Evolutionary conservation across 1,140 invertebrate species (phyloP), one percentile per base, ranked within the genome.

Genomic region (Anastrepha obliqua): DNA sequence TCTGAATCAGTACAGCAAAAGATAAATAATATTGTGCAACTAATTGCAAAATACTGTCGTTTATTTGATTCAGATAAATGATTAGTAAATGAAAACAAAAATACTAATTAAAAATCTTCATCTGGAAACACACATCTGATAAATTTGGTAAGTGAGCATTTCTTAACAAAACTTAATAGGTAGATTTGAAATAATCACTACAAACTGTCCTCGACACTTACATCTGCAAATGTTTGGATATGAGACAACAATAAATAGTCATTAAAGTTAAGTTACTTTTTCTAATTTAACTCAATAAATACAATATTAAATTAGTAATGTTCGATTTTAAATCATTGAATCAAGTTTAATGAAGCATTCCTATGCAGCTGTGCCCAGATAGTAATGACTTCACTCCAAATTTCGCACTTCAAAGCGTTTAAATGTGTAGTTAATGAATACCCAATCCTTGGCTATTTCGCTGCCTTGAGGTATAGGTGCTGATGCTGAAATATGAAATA

Each of bases 371-470:
- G 13, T 74, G 13, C 39, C 11, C 39, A 44, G 5, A 81, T 58
- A 55, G 85, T 65, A 60, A 58, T 20, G n/a, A 62, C 65, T 90
- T 93, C 90, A 93, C 88, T 93, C 92, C 89, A 93, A 88, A 88
- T 92, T 93, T 90, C 92, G 90, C 88, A 93, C 98, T 94, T 99
- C 98, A 93, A 99, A 99, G 89, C 99, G 95, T 94, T 99, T 99
- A 95, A 99, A 99, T 88, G 99, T 99, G 94, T 99, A 99, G 94
- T 99, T 99, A 91, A 99, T 99, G 94, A 99, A 99, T 85, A 99
- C 98, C 98, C 98, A 99, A 94, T 99, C 98, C 94, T 99, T 99
- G 89, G 96, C 96, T 88, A 97, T 96, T 93, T 98, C 97, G 85
- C 97, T 97, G 90, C 97, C 97, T 93, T 97, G 96, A 65, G 96